These are phyloP conservation scores for Brassicogethes aeneus DNA, from an alignment of 2,888 invertebrate genomes.

Conservation along the genomic window DNA sequence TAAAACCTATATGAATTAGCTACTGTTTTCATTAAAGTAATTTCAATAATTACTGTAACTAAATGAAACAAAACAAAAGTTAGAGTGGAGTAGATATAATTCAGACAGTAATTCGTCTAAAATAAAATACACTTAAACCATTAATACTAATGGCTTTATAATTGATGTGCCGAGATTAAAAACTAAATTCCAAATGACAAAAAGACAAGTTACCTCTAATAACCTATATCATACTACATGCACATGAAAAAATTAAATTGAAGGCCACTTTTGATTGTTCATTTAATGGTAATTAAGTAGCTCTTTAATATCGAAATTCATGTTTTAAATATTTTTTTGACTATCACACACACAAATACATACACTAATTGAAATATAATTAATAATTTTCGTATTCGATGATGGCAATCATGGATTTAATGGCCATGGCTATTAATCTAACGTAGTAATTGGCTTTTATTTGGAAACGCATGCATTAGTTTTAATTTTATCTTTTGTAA, in stretches of 20 bases:
- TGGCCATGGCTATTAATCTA: no score
- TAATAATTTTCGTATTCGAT: constrained; percentile 15
- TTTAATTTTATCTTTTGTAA: no score
- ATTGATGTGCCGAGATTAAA: constrained; percentile 19
- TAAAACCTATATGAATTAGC: background rate
- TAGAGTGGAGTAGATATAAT: constrained; percentile 19
- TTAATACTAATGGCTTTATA: constrained; percentile 27
- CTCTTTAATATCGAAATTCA: constrained; percentile 13
- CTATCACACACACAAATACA: constrained; percentile 12
- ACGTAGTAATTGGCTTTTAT: no score
- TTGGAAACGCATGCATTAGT: no score
- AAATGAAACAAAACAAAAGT: constrained; percentile 21
- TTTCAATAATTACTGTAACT: constrained; percentile 20
- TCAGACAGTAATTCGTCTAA: constrained; percentile 21
- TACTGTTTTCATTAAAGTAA: constrained; percentile 9
- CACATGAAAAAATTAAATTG: constrained; percentile 10
- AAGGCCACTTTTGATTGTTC: constrained; percentile 18
- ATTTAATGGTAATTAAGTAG: constrained; percentile 17
- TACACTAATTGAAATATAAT: constrained; percentile 17
- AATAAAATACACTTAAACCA: constrained; percentile 26
- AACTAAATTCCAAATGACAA: constrained; percentile 23
- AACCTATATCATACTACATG: constrained; percentile 12
- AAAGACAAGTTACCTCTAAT: constrained; percentile 19
- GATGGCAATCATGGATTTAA: background rate
- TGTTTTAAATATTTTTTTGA: constrained; percentile 12